Percentiles rank a stretch among this genome's conserved stretches.
Conservation (phyloP, 2,797 vertebrate species). For the Lepidocolaptes lacrymiger region DNA sequence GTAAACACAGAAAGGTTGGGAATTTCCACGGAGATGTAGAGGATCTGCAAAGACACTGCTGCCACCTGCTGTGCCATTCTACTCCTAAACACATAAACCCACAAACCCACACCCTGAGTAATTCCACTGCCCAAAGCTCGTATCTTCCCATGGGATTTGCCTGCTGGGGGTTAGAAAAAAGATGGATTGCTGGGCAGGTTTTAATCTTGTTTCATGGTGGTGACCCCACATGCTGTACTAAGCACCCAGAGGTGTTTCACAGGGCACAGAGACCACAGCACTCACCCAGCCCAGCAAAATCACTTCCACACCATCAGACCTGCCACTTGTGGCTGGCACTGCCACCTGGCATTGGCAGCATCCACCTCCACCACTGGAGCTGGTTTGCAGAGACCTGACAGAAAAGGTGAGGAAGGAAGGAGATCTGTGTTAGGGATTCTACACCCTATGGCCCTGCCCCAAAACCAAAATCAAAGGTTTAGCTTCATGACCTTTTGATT, state of each 20-base stretch:
- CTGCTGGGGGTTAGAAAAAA: not conserved
- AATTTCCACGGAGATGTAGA: not conserved
- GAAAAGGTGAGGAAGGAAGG: not conserved
- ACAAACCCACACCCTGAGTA: not conserved
- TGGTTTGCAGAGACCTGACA: not conserved
- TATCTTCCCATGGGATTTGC: not conserved
- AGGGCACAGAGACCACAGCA: not conserved
- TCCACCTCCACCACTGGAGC: accelerated
- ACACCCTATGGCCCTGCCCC: not conserved
- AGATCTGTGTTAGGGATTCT: not conserved
- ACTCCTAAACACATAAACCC: not conserved
- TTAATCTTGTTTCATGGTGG: not conserved
- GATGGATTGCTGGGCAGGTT: not conserved
- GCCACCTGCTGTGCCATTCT: not conserved
- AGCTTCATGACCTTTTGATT: not conserved
- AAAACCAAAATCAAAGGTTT: not conserved
- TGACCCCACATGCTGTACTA: not conserved
- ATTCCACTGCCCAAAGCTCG: not conserved
- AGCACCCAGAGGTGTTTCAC: not conserved
- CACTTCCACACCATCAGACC: not conserved
- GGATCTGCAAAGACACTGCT: not conserved
- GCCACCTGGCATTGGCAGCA: not conserved
- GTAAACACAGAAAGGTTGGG: accelerated
- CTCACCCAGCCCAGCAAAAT: not conserved
- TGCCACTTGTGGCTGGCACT: not conserved